A percentile compares a stretch with the other conserved stretches of the same genome.
These are phyloP conservation scores for Noturus placidus DNA, from an alignment of 2,113 vertebrate genomes.

Conservation along the genomic window DNA sequence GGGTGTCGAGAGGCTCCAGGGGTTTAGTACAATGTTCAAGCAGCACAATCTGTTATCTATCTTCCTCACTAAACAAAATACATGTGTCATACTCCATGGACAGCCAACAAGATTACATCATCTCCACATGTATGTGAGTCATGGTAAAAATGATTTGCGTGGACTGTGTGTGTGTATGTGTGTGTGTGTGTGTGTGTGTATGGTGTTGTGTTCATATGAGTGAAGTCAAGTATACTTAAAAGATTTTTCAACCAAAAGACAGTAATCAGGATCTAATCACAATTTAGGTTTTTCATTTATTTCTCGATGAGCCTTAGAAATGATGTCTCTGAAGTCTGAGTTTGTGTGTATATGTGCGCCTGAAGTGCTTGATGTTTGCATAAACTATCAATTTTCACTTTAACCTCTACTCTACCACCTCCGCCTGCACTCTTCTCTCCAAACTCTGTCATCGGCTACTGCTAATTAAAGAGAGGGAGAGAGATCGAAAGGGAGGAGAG, in stretches of 20 bases:
- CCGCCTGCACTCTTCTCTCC: background rate
- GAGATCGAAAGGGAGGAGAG: background rate
- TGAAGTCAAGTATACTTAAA: background rate
- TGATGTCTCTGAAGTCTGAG: background rate
- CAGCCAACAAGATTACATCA: slow-evolving; percentile 34
- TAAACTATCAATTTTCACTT: background rate
- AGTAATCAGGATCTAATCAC: background rate
- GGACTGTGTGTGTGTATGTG: slow-evolving; percentile 20
- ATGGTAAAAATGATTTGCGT: slow-evolving; percentile 30
- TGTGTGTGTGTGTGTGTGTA: background rate
- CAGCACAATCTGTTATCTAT: slow-evolving; percentile 46
- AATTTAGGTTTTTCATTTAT: background rate
- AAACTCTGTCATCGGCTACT: background rate
- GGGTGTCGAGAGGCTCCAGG: background rate
- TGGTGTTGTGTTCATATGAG: background rate
- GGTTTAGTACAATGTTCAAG: slow-evolving; percentile 11
- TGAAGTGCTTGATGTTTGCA: background rate
- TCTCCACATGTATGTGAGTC: slow-evolving; percentile 40
- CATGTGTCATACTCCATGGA: slow-evolving; percentile 7
- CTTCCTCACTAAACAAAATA: slow-evolving; percentile 33
- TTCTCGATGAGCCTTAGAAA: background rate
- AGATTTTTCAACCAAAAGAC: background rate
- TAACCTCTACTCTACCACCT: background rate
- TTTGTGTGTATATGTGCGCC: background rate
- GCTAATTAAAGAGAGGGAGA: background rate